Base-by-base conservation (phyloP, 2,797 vertebrate genomes). In the Cryptoprocta ferox region DNA sequence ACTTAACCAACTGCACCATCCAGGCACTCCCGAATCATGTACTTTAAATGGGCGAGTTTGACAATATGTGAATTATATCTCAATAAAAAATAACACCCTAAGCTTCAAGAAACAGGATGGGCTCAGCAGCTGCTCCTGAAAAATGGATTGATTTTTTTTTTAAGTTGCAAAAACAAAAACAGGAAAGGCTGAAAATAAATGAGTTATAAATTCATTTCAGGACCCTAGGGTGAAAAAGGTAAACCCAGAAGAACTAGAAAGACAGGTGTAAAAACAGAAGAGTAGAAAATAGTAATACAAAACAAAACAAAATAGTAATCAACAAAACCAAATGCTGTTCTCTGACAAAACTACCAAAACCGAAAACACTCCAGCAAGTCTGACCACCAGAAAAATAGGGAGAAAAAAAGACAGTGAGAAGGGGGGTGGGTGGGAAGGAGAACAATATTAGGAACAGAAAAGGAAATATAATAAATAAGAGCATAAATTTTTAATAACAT, bases 401-500 rank as follows among this genome's bases (percentile, higher is more conserved):
- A 28, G 39, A 73, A 75, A 70, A 70, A 35, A 75, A 75, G 28
- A 73, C 21, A 73, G 37, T 1, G 5, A 21, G 66, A 71, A 70
- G 68, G 68, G 37, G 68, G 37, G 45, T 48, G 12, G 65, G 35
- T n/a, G 35, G 16, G 9, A 81, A 66, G 65, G 68, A 68, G 84
- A 79, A 79, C 39, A 94, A 35, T 48, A 50, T 87, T 75, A 73
- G 56, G 9, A 90, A 84, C 48, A 84, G 80, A 50, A 92, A 76
- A 95, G 48, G 35, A 81, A 92, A 80, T 87, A 68, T 75, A 87
- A 83, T n/a, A 83, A 68, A 32, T 68, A 68, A 88, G 50, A 76
- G 68, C 16, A 92, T n/a, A 78, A 30, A 83, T 70, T 92, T 88
- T 88, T 76, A 88, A 73, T 56, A 95, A 82, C 83, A 66, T 56